Percentiles rank a stretch among this genome's conserved stretches.
Conservation (phyloP, 2,888 invertebrate species). For the Antitype chi region DNA sequence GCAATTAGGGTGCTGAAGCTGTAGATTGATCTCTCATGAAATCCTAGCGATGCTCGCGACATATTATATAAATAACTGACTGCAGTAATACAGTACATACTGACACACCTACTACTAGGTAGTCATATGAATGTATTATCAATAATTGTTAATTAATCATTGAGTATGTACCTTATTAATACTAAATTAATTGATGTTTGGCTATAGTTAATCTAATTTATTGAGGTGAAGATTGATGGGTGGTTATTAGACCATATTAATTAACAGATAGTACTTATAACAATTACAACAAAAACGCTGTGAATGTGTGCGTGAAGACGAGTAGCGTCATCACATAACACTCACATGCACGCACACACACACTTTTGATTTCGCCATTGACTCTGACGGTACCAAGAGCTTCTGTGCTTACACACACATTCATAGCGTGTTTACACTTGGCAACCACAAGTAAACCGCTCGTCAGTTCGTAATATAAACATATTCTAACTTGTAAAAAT, state of each 20-base stretch:
- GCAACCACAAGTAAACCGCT: no score
- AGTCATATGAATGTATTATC: not conserved
- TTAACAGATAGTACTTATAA: not conserved
- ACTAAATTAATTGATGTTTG: not conserved
- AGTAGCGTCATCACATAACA: no score
- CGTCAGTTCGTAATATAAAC: no score
- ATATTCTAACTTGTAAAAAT: no score
- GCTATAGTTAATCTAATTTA: constrained; percentile 16
- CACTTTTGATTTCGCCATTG: no score
- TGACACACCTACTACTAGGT: not conserved
- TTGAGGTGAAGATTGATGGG: constrained; percentile 12
- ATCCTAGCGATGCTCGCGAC: not conserved
- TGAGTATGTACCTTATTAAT: constrained; percentile 10
- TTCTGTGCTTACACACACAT: no score
- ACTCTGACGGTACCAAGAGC: no score
- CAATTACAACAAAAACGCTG: no score
- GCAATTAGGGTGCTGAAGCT: no score
- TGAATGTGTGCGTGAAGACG: no score
- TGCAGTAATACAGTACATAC: not conserved
- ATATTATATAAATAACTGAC: not conserved
- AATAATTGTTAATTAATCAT: constrained; percentile 33
- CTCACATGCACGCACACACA: no score
- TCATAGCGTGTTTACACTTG: no score
- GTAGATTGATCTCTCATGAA: not conserved
- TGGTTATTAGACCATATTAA: not conserved